phyloP scores from a whole-genome alignment of 2,888 invertebrate genomes.

The Rhimphoctona megacephalus region DNA sequence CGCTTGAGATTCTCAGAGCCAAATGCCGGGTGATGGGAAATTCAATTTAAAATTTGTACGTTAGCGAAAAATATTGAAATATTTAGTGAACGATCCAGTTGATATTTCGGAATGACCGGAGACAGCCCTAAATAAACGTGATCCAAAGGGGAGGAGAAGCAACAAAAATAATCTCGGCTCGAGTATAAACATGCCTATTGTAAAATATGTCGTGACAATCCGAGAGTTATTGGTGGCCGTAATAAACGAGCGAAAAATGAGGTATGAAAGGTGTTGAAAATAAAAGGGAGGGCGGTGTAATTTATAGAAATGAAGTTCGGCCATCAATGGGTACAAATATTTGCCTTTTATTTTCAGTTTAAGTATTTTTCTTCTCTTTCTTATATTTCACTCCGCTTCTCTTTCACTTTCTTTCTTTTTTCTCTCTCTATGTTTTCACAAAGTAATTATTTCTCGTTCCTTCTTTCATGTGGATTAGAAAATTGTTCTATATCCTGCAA shows the following conservation, averaged over 20 bases:
- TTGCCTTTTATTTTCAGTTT: slow-evolving; percentile 8
- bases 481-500: slow-evolving; percentile 30
- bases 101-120: slow-evolving; percentile 29
- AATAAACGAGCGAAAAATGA: slow-evolving; percentile 58
- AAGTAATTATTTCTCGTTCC: slow-evolving; percentile 75
- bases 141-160: neutral
- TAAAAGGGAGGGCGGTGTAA: neutral
- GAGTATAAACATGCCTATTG: slow-evolving; percentile 41
- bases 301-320: slow-evolving; percentile 25
- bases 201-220: slow-evolving; percentile 49
- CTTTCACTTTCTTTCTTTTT: neutral
- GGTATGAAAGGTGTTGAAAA: slow-evolving; percentile 41
- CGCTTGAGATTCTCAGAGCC: too few species aligned
- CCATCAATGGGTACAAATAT: slow-evolving; percentile 13
- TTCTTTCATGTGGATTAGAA: slow-evolving; percentile 74
- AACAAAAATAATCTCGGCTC: slow-evolving; percentile 46
- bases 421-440: slow-evolving; percentile 74
- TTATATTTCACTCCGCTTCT: neutral
- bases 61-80: slow-evolving; percentile 18
- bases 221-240: slow-evolving; percentile 42
- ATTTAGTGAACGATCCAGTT: slow-evolving; percentile 3
- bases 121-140: slow-evolving; percentile 34
- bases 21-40: neutral
- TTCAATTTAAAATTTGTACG: slow-evolving; percentile 9
- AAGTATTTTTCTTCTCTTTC: neutral